Evolutionary conservation across 2,113 vertebrate species (phyloP), one percentile per base, ranked within the genome.

Genomic region (Apteryx mantelli): DNA sequence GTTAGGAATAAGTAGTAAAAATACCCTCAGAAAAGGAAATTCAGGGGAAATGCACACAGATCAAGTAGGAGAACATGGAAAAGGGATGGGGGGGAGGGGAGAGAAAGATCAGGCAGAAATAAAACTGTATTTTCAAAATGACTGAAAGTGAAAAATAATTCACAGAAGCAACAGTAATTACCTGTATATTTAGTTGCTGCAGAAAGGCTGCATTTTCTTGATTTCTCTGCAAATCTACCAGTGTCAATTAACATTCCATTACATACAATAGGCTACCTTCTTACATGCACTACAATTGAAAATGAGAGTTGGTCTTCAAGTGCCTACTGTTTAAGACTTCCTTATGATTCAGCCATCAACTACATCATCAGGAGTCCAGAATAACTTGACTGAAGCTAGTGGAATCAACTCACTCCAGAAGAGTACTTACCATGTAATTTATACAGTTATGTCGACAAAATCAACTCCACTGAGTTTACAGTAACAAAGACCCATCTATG

Each of bases 1-100:
- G 11, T 65, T 78, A 75, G 3, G 6, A 87, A 56, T 52, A 93
- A 73, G 73, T 17, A 69, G 36, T 11, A 75, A 74, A 13, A 11
- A 63, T 63, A 73, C 8, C 13, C 21, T 82, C 61, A 73, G 60
- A 48, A 40, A 19, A 32, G 73, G 26, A 70, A 77, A 38, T 5
- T 4, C 6, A 74, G 21, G 42, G 36, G 1, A 83, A 30, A 36
- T 61, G 7, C 56, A 11, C 9, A 56, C 52, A 40, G 5, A 52
- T 13, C 44, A 52, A 53, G 73, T 77, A 61, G 6, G 4, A 79
- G 86, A 88, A 69, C 5, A 30, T 60, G 24, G 70, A 46, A 86
- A 80, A 34, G 6, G 6, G 16, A n/a, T 46, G 2, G 6, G 2
- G 2, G 3, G 69, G 40, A 7, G 44, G 15, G 15, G 16, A 14